phyloP scores from a whole-genome alignment of 2,888 invertebrate species.

The Lithophane leautieri region DNA sequence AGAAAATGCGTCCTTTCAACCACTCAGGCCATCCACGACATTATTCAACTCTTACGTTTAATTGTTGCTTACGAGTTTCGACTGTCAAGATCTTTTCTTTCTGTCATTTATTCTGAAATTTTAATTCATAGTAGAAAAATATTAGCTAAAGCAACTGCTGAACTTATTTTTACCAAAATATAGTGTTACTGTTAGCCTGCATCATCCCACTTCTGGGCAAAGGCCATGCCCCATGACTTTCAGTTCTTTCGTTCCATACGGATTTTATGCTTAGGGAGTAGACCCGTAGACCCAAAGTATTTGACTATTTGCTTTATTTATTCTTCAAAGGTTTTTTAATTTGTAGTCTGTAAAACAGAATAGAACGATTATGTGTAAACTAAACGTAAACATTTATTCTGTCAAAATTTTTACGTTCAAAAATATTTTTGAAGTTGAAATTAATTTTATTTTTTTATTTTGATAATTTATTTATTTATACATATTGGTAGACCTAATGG shows the following conservation, averaged over 20 bases:
- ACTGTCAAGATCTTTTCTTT: conserved; percentile 36
- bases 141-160: accelerated
- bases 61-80: conserved; percentile 13
- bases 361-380: not conserved
- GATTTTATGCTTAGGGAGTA: too few relatives aligned
- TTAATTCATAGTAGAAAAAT: not conserved
- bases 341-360: too few relatives aligned
- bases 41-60: conserved; percentile 63
- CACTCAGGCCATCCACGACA: conserved; percentile 59
- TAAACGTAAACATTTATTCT: conserved; percentile 20
- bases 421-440: conserved; percentile 25
- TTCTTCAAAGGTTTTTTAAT: not conserved
- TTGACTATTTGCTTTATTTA: not conserved
- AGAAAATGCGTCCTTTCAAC: conserved; percentile 61
- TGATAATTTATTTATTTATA: too few relatives aligned
- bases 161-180: not conserved
- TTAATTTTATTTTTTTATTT: too few relatives aligned
- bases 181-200: not conserved
- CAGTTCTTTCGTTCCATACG: too few relatives aligned
- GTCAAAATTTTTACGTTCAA: conserved; percentile 37
- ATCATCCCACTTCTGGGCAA: not conserved
- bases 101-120: not conserved
- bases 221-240: not conserved
- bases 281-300: too few relatives aligned
- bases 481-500: too few relatives aligned